These are phyloP conservation scores for Macquaria australasica DNA, from an alignment of 2,113 vertebrate species.

Conservation along the genomic window DNA sequence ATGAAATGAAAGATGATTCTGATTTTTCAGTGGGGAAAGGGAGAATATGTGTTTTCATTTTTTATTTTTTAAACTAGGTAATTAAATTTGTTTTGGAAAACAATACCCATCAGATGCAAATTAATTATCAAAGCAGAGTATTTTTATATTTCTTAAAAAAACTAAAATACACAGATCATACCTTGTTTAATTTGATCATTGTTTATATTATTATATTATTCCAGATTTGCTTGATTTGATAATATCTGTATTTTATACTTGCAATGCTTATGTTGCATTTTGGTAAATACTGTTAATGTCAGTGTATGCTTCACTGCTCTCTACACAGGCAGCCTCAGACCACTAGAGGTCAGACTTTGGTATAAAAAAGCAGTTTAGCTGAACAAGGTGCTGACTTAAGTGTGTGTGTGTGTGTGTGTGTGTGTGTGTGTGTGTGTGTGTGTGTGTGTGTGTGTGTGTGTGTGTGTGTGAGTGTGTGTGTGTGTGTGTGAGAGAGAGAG, in stretches of 20 bases:
- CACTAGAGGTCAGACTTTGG: slow-evolving; percentile 51
- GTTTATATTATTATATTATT: background rate
- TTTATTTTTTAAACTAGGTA: too few relatives aligned
- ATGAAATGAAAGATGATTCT: too few relatives aligned
- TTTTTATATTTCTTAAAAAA: too few relatives aligned
- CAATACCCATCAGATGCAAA: too few relatives aligned
- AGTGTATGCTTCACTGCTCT: background rate
- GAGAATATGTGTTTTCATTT: too few relatives aligned
- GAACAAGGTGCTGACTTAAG: background rate
- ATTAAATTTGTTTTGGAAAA: too few relatives aligned
- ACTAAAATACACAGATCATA: too few relatives aligned
- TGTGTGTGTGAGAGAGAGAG: background rate
- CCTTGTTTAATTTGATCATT: too few relatives aligned
- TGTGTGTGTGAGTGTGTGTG: background rate
- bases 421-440: background rate
- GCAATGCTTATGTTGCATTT: too few relatives aligned
- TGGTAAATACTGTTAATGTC: background rate
- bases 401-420: slow-evolving; percentile 3
- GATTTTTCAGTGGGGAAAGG: too few relatives aligned
- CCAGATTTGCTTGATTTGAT: background rate
- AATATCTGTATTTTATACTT: too few relatives aligned
- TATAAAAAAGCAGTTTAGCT: background rate
- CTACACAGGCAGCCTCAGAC: background rate
- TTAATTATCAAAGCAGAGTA: too few relatives aligned
- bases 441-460: slow-evolving; percentile 1